A percentile compares a stretch with the other conserved stretches of the same genome.
Conservation (phyloP, 2,113 vertebrate genomes). For the Clarias batrachus region DNA sequence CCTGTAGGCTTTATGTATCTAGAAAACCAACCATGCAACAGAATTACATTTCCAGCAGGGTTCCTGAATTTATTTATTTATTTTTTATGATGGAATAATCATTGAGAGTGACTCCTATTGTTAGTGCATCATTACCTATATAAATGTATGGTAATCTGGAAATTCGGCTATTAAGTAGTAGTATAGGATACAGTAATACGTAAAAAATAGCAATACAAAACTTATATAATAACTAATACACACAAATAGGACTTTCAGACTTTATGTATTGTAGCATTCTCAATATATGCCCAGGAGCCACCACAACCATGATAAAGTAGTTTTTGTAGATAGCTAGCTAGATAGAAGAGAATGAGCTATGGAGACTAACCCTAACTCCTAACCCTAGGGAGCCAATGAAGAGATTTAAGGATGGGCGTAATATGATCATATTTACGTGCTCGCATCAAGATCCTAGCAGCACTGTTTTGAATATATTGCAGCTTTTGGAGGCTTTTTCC, state of each 20-base stretch:
- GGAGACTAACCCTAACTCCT: neutral
- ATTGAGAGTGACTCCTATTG: neutral
- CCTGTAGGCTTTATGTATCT: conserved; percentile 20
- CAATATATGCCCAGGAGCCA: neutral
- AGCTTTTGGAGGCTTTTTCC: too few relatives aligned
- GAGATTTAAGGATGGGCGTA: too few relatives aligned
- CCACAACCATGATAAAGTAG: neutral
- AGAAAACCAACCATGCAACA: conserved; percentile 34
- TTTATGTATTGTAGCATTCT: neutral
- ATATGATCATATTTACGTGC: too few relatives aligned
- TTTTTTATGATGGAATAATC: neutral
- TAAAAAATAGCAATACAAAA: neutral
- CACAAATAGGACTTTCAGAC: neutral
- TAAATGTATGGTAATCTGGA: neutral
- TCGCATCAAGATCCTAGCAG: too few relatives aligned
- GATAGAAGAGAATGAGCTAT: neutral
- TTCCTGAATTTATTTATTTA: neutral
- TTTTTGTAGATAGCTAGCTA: too few relatives aligned
- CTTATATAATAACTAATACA: neutral
- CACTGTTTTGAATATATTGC: too few relatives aligned
- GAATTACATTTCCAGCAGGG: neutral
- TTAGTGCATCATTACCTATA: neutral
- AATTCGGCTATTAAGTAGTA: neutral
- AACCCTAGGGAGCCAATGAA: too few relatives aligned
- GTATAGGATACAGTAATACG: neutral